Conservation (phyloP, 2,797 vertebrate species). For the Streptopelia turtur region DNA sequence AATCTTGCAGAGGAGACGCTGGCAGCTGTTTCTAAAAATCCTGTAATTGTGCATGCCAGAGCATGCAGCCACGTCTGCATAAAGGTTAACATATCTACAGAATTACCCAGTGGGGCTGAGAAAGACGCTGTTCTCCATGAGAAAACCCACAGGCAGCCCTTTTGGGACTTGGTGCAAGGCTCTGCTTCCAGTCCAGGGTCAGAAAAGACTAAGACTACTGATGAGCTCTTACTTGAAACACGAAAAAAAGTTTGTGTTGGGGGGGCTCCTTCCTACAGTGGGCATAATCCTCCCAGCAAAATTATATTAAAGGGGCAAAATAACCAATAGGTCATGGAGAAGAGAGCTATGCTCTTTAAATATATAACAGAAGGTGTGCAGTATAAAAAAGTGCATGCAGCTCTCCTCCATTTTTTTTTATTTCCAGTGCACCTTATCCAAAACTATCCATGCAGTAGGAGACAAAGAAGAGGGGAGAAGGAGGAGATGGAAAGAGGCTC, state of each 20-base stretch:
- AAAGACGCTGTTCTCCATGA: neutral
- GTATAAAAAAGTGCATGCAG: neutral
- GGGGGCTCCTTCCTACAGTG: neutral
- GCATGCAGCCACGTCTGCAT: neutral
- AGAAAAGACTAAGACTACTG: neutral
- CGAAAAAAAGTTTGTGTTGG: neutral
- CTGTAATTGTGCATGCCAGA: neutral
- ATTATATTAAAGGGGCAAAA: neutral
- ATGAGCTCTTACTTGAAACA: neutral
- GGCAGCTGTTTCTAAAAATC: conserved; percentile 4
- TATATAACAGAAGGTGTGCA: neutral
- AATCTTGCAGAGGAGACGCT: neutral
- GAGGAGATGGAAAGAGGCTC: neutral
- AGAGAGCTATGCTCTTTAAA: neutral
- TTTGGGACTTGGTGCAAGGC: neutral
- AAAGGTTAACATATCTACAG: neutral
- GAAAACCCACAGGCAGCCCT: neutral
- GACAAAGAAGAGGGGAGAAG: neutral
- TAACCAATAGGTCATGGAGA: neutral
- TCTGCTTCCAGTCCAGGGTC: neutral
- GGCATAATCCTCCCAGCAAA: neutral
- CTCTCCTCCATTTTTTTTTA: neutral
- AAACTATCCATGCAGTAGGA: neutral
- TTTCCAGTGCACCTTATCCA: neutral
- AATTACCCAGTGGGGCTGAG: neutral